phyloP scores from a whole-genome alignment of 2,888 invertebrate species.

The Coenonympha glycerion region DNA sequence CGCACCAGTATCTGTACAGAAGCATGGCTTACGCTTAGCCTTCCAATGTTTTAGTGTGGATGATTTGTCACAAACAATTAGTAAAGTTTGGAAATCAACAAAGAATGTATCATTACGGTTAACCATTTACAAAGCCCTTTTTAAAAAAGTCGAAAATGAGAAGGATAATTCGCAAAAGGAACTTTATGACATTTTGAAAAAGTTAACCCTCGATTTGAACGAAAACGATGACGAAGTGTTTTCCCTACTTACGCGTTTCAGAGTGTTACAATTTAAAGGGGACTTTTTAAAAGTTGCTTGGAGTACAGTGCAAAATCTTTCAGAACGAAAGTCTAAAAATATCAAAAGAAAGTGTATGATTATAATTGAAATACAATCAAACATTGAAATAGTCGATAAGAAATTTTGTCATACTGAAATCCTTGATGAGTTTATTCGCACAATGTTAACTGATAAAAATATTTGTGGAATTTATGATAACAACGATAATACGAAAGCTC shows the following conservation, averaged over 20 bases:
- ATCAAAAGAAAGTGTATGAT: conserved; percentile 31
- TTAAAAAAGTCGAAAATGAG: conserved; percentile 32
- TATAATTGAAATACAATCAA: conserved; percentile 30
- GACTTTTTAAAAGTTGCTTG: conserved; percentile 38
- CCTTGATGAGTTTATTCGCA: conserved; percentile 36
- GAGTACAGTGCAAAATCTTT: conserved; percentile 37
- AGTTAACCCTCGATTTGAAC: conserved; percentile 37
- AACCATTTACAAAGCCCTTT: conserved; percentile 40
- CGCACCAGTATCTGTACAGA: conserved; percentile 46
- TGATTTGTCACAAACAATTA: conserved; percentile 36
- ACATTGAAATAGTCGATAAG: conserved; percentile 34
- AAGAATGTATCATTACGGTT: conserved; percentile 44
- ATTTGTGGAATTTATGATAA: conserved; percentile 15
- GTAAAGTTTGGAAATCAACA: conserved; percentile 40
- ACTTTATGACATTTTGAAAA: conserved; percentile 40
- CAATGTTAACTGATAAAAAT: conserved; percentile 29
- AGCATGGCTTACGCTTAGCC: conserved; percentile 48
- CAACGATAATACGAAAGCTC: conserved; percentile 13
- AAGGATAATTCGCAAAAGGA: conserved; percentile 27
- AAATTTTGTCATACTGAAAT: conserved; percentile 33
- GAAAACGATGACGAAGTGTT: conserved; percentile 45
- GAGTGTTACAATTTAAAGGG: conserved; percentile 26
- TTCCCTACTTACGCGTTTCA: conserved; percentile 35
- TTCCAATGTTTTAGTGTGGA: conserved; percentile 41
- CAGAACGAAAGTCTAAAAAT: conserved; percentile 33